These are phyloP conservation scores for Cottus gobio DNA, from an alignment of 2,113 vertebrate genomes.

Conservation along the genomic window DNA sequence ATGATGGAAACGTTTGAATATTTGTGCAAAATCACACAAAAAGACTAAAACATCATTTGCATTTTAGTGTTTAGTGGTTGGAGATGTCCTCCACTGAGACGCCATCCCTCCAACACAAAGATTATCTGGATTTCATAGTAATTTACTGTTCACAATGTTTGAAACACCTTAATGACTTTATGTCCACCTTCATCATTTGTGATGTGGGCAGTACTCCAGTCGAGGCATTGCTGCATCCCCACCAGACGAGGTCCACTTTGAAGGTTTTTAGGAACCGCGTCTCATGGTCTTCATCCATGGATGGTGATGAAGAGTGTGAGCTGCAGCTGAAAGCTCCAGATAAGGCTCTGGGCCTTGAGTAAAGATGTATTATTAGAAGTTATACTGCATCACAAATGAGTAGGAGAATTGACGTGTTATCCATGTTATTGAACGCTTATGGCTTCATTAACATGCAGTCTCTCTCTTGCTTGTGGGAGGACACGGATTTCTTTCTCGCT, in stretches of 20 bases:
- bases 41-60: neutral
- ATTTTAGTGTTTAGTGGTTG: neutral
- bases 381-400: neutral
- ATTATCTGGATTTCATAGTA: too few relatives aligned
- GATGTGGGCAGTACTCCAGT: neutral
- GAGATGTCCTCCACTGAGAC: neutral
- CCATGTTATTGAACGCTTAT: neutral
- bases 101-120: neutral
- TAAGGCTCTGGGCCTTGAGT: too few relatives aligned
- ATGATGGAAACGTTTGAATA: slow-evolving; percentile 3
- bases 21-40: neutral
- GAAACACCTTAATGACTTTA: neutral
- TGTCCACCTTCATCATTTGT: neutral
- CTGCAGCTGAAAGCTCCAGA: neutral
- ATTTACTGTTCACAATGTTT: neutral
- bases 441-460: neutral
- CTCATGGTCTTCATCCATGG: neutral
- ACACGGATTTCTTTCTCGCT: neutral
- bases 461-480: neutral
- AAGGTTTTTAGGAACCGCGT: neutral
- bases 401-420: neutral
- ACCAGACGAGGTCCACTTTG: neutral
- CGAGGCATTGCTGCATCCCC: neutral
- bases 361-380: neutral
- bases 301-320: neutral